phyloP scores from a whole-genome alignment of 23 tunicate genomes.

The Ascidia mentula region DNA sequence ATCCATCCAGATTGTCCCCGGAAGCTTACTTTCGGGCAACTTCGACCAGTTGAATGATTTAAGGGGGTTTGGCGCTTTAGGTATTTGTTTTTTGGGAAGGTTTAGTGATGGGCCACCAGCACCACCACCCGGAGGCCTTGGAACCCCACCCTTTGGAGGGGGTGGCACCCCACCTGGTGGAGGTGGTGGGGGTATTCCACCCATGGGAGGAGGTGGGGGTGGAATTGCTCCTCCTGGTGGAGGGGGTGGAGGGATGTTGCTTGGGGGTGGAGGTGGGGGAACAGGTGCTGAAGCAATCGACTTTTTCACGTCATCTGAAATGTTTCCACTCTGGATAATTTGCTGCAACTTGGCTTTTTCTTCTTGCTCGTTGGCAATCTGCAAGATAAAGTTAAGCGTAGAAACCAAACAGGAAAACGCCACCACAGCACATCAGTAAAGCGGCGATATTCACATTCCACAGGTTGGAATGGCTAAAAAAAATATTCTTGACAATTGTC shows the following conservation, averaged over 20 bases:
- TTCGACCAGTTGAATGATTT: slow-evolving; percentile 99
- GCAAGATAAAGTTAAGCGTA: too few species aligned
- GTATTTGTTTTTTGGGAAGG: slow-evolving; percentile 67
- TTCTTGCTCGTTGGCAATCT: slow-evolving; percentile 57
- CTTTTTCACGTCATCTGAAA: slow-evolving; percentile 71
- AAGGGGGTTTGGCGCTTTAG: slow-evolving; percentile 82
- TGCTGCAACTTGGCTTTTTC: slow-evolving; percentile 73
- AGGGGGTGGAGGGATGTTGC: slow-evolving; percentile 52
- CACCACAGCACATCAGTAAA: too few species aligned
- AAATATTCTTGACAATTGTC: too few species aligned
- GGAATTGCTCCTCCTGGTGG: slow-evolving; percentile 45
- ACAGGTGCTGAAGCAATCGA: slow-evolving; percentile 19
- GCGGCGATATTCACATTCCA: too few species aligned
- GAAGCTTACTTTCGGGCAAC: slow-evolving; percentile 71
- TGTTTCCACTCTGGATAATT: slow-evolving; percentile 57
- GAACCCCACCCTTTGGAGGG: slow-evolving; percentile 71
- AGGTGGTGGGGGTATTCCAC: slow-evolving; percentile 53
- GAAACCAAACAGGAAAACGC: too few species aligned
- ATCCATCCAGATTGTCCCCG: slow-evolving; percentile 90
- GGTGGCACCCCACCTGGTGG: slow-evolving; percentile 63
- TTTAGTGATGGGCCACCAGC: slow-evolving; percentile 41
- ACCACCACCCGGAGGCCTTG: slow-evolving; percentile 73
- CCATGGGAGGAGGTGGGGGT: slow-evolving; percentile 62
- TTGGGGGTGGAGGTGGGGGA: slow-evolving; percentile 19
- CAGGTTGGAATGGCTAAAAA: too few species aligned